Evolutionary conservation across 2,113 vertebrate species (phyloP).

Genomic region (Ophiodon elongatus): DNA sequence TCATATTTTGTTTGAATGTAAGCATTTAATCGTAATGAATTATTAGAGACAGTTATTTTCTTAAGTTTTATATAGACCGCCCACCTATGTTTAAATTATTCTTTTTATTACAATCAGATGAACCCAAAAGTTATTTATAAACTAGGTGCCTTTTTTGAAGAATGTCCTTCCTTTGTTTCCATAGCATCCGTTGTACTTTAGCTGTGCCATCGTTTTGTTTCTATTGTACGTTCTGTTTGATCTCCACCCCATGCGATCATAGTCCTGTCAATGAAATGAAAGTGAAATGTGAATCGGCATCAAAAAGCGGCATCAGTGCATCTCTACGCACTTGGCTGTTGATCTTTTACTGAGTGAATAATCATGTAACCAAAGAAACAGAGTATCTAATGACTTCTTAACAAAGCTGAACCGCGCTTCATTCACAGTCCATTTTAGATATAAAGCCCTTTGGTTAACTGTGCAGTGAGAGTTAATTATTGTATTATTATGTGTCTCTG

Average conservation of each 20-base stretch:
- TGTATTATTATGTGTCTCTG: constrained; percentile 34
- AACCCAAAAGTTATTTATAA: background rate
- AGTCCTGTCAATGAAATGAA: background rate
- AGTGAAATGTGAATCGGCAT: background rate
- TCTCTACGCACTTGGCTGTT: background rate
- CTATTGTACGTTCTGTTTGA: background rate
- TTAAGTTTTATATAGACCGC: no score
- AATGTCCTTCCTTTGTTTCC: background rate
- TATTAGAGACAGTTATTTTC: background rate
- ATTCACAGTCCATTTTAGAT: constrained; percentile 25
- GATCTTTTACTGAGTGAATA: constrained; percentile 15
- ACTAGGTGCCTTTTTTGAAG: background rate
- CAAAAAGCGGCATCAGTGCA: background rate
- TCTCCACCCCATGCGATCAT: background rate
- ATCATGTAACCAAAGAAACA: constrained; percentile 12
- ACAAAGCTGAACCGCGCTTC: constrained; percentile 11
- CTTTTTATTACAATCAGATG: background rate
- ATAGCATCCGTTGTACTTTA: background rate
- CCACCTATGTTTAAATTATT: background rate
- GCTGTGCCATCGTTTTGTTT: background rate
- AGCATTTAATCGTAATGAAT: background rate
- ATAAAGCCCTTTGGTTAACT: constrained; percentile 32
- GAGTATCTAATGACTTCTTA: constrained; percentile 15
- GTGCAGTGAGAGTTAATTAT: constrained; percentile 32
- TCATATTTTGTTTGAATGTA: background rate